Evolutionary conservation across 2,113 vertebrate species (phyloP), one percentile per base, ranked within the genome.

Genomic region (Nycticebus coucang): DNA sequence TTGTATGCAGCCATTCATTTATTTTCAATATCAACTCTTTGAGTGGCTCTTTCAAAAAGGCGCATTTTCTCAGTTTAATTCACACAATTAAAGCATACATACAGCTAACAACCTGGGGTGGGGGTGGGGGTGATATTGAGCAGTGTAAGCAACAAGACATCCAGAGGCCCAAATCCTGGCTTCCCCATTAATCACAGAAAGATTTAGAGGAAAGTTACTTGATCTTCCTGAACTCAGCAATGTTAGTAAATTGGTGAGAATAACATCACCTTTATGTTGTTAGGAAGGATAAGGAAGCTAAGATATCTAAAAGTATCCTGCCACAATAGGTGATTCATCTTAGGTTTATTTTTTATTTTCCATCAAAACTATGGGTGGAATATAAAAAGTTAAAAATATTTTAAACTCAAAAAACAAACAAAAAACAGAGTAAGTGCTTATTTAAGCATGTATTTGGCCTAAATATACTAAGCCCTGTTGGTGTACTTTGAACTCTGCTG

Each of bases 311-410:
- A 79, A 87, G 24, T 0, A 15, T 50, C n/a, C n/a, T 33, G 10
- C 60, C 30, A 41, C 9, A 66, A 33, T 7, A 66, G 22, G 45
- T 41, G 24, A 33, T 57, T 55, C 66, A 74, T 64, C 50, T 45
- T 55, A 19, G 3, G 83, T 91, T 81, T 79, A 19, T 62, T 89
- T 96, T 91, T 81, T 79, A 19, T 62, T 89, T 96, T n/a, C 86
- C 55, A 84, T 68, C 33, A 66, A 84, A 95, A 74, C 17, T n/a
- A 79, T 7, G 68, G 37, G 28, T 77, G 24, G 80, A 57, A 22
- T 50, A 78, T 28, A 68, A 96, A 86, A 89, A 18, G 12, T 30
- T 81, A 28, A 66, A 55, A 21, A 68, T 74, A 53, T 66, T 60
- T 88, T 37, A 55, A 45, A 64, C 0, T 18, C 18, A 45, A 64